Base-by-base conservation (phyloP, 2,113 vertebrate species). In the Gila orcuttii region DNA sequence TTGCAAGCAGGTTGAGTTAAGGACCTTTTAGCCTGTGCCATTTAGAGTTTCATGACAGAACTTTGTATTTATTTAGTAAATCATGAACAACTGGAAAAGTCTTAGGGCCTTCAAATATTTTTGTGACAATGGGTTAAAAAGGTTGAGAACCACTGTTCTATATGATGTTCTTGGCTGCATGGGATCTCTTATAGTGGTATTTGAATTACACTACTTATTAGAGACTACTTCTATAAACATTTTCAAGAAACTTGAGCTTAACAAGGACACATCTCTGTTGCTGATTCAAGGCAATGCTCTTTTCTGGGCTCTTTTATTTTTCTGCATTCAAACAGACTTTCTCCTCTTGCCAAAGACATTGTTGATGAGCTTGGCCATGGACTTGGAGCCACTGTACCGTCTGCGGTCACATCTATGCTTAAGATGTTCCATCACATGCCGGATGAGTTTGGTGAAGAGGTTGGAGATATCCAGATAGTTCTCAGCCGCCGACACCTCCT, bases 321-420 rank as follows among this genome's bases (percentile, higher is more conserved):
- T 62, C 55, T n/a, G 55, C 25, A 6, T 78, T 95, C 91, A 95
- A 83, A 95, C 94, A 0, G 94, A 95, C 90, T 94, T 94, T 89
- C 95, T 94, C 88, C 94, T 92, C 87, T 95, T 96, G 21, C 95
- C 94, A 73, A 95, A 96, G 83, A 96, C 89, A 4, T 95, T 95
- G 92, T 94, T 95, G 89, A 95, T 95, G 79, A 95, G 93, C 55
- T 95, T 95, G 89, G 92, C 93, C 95, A 95, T 94, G 9, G 94
- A 95, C 88, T 94, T 95, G 85, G 95, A 94, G 85, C 95, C 93
- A 60, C 94, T 95, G 92, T 94, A 94, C 88, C 94, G 91, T 1
- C 93, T 90, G 6, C 91, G 89, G 89, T 95, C 94, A 0, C 92
- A 89, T 0, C 93, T 83, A 87, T 90, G 87, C 89, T 94, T 95